Conservation (phyloP, 64 coral and sea anemone genomes). For the Pachyseris speciosa region DNA sequence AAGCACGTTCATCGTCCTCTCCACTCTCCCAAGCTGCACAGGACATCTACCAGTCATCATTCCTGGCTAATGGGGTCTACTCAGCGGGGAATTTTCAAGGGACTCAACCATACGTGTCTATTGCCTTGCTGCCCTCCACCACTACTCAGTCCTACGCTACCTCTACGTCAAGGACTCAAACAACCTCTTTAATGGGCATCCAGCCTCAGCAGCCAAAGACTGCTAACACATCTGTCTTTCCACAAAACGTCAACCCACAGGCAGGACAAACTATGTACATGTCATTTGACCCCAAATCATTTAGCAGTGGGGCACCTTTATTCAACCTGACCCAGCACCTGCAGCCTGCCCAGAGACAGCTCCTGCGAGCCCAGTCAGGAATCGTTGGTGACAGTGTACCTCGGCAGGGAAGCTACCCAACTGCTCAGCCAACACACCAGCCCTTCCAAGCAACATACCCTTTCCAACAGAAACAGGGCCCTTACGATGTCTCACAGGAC, state of each 20-base stretch:
- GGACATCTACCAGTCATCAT: conserved; percentile 78
- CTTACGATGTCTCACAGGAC: conserved; percentile 65
- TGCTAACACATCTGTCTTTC: conserved; percentile 64
- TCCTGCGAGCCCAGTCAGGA: conserved; percentile 38
- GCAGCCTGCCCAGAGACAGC: conserved; percentile 70
- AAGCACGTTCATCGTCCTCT: conserved; percentile 70
- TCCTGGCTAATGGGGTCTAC: conserved; percentile 67
- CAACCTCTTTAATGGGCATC: conserved; percentile 65
- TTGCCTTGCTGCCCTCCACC: conserved; percentile 73
- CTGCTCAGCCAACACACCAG: conserved; percentile 55
- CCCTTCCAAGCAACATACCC: conserved; percentile 61
- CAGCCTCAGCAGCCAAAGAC: conserved; percentile 84
- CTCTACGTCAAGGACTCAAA: conserved; percentile 71
- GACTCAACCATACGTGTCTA: conserved; percentile 70
- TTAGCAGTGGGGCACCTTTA: conserved; percentile 62
- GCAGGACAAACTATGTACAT: conserved; percentile 80
- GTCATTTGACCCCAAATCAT: conserved; percentile 77
- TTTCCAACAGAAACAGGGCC: conserved; percentile 61
- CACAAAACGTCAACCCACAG: conserved; percentile 61
- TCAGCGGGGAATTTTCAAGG: conserved; percentile 78
- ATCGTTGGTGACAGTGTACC: conserved; percentile 42
- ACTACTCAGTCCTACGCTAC: conserved; percentile 83
- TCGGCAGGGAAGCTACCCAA: conserved; percentile 35
- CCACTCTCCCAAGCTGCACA: conserved; percentile 75
- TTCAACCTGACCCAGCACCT: conserved; percentile 74